Conservation (phyloP, 2,113 vertebrate genomes). For the Castor canadensis region DNA sequence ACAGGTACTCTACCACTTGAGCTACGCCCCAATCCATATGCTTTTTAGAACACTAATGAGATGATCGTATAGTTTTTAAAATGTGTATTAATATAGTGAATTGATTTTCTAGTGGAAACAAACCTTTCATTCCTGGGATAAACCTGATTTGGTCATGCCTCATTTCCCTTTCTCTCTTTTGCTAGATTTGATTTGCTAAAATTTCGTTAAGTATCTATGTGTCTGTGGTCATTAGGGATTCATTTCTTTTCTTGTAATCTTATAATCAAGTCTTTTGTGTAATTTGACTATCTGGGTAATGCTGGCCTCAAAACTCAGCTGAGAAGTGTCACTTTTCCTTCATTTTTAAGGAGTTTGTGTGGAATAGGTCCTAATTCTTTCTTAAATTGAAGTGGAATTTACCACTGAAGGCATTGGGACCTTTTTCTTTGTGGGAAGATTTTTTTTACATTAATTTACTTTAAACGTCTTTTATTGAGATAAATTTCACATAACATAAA, state of each 20-base stretch:
- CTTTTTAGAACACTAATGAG: background rate
- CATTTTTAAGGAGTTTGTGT: conserved; percentile 16
- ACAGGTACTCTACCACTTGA: too few species aligned
- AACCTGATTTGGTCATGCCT: conserved; percentile 53
- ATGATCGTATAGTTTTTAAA: background rate
- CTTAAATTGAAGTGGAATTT: conserved; percentile 27
- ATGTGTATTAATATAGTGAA: background rate
- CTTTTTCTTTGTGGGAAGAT: conserved; percentile 27
- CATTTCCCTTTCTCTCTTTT: conserved; percentile 56
- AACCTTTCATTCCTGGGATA: conserved; percentile 1
- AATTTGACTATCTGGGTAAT: conserved; percentile 23
- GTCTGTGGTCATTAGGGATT: conserved; percentile 55
- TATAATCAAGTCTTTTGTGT: conserved; percentile 44
- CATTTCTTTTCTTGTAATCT: conserved; percentile 38
- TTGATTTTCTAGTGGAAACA: conserved; percentile 34
- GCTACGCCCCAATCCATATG: too few species aligned
- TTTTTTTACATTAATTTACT: background rate
- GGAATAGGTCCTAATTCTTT: conserved; percentile 16
- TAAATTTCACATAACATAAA: background rate
- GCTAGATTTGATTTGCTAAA: conserved; percentile 67
- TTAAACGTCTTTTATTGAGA: background rate
- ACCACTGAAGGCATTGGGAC: background rate
- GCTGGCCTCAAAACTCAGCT: background rate
- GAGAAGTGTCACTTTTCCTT: background rate
- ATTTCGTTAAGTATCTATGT: conserved; percentile 50